Conservation (phyloP, 2,888 invertebrate genomes). For the Drosophila birchii region DNA sequence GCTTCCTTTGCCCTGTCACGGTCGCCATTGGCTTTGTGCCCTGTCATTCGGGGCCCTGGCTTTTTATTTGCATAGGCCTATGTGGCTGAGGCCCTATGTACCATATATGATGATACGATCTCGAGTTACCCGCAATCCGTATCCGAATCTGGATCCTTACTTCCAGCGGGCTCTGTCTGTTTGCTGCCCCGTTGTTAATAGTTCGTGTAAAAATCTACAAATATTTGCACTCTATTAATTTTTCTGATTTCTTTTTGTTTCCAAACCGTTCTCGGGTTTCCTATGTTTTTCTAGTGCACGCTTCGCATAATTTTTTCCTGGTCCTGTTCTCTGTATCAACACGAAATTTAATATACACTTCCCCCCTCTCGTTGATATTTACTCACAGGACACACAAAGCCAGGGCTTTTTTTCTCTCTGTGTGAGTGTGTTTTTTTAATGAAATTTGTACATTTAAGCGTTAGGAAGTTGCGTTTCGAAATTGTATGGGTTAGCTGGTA, state of each 20-base stretch:
- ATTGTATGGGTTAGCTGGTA: not conserved
- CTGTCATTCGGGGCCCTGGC: conserved; percentile 25
- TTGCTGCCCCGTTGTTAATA: conserved; percentile 71
- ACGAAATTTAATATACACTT: conserved; percentile 73
- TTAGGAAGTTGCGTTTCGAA: conserved; percentile 1
- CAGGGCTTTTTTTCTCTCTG: conserved; percentile 41
- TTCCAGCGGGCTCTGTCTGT: conserved; percentile 32
- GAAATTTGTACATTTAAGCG: conserved; percentile 50
- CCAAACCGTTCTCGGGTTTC: conserved; percentile 44
- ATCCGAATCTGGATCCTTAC: conserved; percentile 24
- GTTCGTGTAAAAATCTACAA: conserved; percentile 84
- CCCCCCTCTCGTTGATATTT: conserved; percentile 54
- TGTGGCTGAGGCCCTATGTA: not conserved
- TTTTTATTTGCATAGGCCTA: conserved; percentile 68
- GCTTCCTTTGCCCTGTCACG: conserved; percentile 41
- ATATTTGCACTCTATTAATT: conserved; percentile 84
- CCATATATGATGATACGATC: conserved; percentile 52
- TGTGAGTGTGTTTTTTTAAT: conserved; percentile 51
- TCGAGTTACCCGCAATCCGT: conserved; percentile 56
- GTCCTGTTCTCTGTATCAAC: conserved; percentile 60
- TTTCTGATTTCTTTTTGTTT: conserved; percentile 64
- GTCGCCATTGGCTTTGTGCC: conserved; percentile 42
- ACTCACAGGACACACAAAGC: conserved; percentile 53
- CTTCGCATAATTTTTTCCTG: conserved; percentile 65
- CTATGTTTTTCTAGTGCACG: conserved; percentile 70